phyloP scores from a whole-genome alignment of 1,140 invertebrate genomes.

The Pseudomyrmex cubaensis region DNA sequence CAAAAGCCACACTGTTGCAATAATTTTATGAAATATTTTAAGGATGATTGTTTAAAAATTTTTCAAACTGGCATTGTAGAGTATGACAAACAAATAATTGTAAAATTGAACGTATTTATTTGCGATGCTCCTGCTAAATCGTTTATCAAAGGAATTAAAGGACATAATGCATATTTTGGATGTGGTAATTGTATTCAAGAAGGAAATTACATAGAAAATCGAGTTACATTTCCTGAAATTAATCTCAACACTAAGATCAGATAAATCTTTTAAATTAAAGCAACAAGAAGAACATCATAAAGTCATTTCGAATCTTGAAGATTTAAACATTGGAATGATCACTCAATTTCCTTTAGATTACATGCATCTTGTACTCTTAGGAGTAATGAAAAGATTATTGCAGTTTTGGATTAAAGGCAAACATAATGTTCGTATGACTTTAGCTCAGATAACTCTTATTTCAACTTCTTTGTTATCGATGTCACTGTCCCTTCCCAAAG shows the following conservation, averaged over 20 bases:
- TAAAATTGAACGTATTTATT: conserved; percentile 18
- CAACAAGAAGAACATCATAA: conserved; percentile 31
- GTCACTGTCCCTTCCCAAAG: not conserved
- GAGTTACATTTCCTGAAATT: conserved; percentile 20
- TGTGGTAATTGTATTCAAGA: conserved; percentile 40
- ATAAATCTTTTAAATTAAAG: conserved; percentile 38
- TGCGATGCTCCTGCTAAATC: conserved; percentile 28
- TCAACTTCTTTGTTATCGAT: not conserved
- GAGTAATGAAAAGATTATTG: conserved; percentile 25
- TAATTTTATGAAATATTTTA: conserved; percentile 57
- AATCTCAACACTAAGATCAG: conserved; percentile 10
- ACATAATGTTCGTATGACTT: not conserved
- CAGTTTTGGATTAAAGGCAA: conserved; percentile 12
- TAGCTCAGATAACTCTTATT: not conserved
- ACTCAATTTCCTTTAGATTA: conserved; percentile 35
- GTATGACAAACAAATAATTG: conserved; percentile 24
- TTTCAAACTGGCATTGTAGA: conserved; percentile 14
- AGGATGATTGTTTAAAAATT: conserved; percentile 49
- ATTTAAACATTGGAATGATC: conserved; percentile 32
- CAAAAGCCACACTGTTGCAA: conserved; percentile 59
- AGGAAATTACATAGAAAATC: conserved; percentile 24
- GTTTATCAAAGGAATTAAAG: conserved; percentile 12
- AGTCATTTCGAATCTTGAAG: conserved; percentile 13
- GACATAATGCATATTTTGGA: conserved; percentile 36
- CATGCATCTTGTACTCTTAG: conserved; percentile 19